These are phyloP conservation scores for Mesembrinibis cayennensis DNA, from an alignment of 2,113 vertebrate species.

Conservation along the genomic window DNA sequence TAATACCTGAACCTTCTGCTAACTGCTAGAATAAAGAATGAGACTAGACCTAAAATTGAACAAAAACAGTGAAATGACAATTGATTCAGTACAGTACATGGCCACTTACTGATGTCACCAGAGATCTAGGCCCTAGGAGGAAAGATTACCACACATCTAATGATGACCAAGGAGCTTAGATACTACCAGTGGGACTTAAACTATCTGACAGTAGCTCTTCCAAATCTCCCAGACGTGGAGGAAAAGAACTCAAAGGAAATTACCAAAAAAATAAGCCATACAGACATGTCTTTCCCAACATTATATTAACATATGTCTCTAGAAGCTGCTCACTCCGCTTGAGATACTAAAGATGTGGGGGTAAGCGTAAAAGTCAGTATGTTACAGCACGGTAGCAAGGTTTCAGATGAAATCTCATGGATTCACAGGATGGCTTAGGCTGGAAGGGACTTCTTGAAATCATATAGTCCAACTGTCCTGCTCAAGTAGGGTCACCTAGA, in stretches of 20 bases:
- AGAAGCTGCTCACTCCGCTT: neutral
- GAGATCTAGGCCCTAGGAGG: neutral
- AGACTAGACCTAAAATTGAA: neutral
- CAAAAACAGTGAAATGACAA: neutral
- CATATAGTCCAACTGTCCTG: fast-evolving
- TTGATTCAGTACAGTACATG: neutral
- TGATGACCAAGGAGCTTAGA: neutral
- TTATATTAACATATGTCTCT: neutral
- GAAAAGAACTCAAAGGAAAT: neutral
- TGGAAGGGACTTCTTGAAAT: neutral
- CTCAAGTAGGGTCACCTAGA: neutral
- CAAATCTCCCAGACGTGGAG: neutral
- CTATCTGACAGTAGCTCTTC: neutral
- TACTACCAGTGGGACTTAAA: neutral
- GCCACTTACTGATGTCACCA: neutral
- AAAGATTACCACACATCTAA: neutral
- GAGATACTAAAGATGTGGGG: neutral
- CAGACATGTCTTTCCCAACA: neutral
- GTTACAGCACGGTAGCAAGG: neutral
- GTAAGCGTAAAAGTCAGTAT: neutral
- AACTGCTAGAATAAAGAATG: neutral
- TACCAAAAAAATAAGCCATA: neutral
- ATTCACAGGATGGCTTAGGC: neutral
- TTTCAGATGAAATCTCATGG: neutral
- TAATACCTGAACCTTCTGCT: neutral